Percentiles rank a stretch among this genome's conserved stretches.
These are phyloP conservation scores for Microplitis demolitor DNA, from an alignment of 1,140 invertebrate genomes.

Conservation along the genomic window DNA sequence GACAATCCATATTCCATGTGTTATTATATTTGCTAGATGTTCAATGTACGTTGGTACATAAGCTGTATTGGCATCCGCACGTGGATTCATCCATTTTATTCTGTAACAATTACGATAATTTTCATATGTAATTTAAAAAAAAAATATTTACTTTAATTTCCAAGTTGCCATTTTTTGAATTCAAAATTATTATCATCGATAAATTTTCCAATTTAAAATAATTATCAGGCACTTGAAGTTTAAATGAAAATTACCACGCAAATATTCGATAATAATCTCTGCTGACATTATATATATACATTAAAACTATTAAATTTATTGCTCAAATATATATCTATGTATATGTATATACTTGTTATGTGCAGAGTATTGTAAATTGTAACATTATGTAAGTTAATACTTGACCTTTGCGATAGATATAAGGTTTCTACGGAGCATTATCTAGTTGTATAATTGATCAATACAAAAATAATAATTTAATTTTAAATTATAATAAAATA, in stretches of 20 bases:
- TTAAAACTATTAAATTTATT: too few species aligned
- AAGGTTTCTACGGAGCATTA: background rate
- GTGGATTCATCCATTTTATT: constrained; percentile 72
- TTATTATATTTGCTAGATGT: constrained; percentile 88
- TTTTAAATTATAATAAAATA: too few species aligned
- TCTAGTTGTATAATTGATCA: background rate
- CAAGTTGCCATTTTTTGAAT: too few species aligned
- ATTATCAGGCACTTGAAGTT: background rate
- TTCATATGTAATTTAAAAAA: too few species aligned
- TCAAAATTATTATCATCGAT: background rate
- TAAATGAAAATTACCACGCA: background rate
- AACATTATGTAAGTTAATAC: constrained; percentile 11
- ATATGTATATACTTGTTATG: background rate
- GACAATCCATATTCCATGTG: constrained; percentile 85
- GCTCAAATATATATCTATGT: background rate
- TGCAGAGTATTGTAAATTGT: background rate
- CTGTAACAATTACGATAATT: constrained; percentile 56
- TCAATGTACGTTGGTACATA: constrained; percentile 81
- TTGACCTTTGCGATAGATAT: background rate
- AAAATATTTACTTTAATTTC: too few species aligned
- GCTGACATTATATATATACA: too few species aligned
- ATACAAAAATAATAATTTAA: background rate
- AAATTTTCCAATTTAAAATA: background rate
- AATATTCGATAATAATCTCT: too few species aligned
- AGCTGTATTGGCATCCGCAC: constrained; percentile 67